Conservation (phyloP, 35 echinoderm and acorn worm genomes). For the Apostichopus japonicus region DNA sequence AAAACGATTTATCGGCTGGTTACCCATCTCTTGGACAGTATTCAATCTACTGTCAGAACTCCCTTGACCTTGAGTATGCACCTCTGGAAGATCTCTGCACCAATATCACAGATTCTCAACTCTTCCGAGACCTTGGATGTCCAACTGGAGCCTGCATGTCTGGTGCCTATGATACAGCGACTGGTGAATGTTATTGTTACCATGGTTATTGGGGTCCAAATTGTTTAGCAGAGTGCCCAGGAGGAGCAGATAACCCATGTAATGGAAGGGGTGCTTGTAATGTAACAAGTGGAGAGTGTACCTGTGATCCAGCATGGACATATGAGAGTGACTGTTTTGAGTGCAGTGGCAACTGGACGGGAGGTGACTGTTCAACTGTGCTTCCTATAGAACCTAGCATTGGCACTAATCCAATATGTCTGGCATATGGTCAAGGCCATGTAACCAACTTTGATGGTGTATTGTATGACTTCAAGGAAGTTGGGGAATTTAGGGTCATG, state of each 20-base stretch:
- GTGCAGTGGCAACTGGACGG: constrained; percentile 79
- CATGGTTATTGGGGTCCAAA: constrained; percentile 77
- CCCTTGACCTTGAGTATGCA: constrained; percentile 40
- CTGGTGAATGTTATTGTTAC: constrained; percentile 64
- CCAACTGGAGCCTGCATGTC: constrained; percentile 63
- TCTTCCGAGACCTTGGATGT: constrained; percentile 70
- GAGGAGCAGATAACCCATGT: constrained; percentile 73
- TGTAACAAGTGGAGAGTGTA: constrained; percentile 70
- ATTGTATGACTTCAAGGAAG: constrained; percentile 88
- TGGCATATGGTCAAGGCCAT: constrained; percentile 87
- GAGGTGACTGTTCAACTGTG: constrained; percentile 59
- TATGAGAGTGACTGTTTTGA: constrained; percentile 77
- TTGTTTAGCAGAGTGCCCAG: constrained; percentile 69
- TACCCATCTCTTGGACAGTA: constrained; percentile 48
- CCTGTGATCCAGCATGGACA: constrained; percentile 82
- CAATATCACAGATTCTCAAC: constrained; percentile 55
- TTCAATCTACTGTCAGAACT: constrained; percentile 63
- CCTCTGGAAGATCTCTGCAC: constrained; percentile 63
- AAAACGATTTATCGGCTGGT: neutral
- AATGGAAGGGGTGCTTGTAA: constrained; percentile 70
- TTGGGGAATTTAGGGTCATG: constrained; percentile 70
- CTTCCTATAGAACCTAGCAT: constrained; percentile 27
- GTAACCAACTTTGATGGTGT: constrained; percentile 76
- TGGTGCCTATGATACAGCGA: constrained; percentile 59
- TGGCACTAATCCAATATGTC: constrained; percentile 52